Percentiles rank a stretch among this genome's conserved stretches.
phyloP scores from a whole-genome alignment of 2,888 invertebrate genomes.

The Griposia aprilina region DNA sequence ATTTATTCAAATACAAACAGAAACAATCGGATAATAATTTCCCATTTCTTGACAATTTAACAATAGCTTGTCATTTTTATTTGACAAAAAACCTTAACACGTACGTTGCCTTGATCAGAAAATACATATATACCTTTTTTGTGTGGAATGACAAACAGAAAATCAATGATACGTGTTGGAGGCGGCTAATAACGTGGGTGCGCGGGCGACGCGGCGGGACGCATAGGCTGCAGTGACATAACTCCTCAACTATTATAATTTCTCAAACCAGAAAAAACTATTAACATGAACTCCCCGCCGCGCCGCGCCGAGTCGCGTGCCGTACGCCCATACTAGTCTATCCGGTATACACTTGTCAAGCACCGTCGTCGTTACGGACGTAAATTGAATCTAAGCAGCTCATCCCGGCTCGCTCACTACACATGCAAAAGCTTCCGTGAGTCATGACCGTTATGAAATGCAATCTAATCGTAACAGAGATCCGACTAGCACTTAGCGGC shows the following conservation, averaged over 20 bases:
- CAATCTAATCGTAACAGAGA: constrained; percentile 74
- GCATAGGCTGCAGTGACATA: constrained; percentile 80
- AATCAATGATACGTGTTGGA: constrained; percentile 83
- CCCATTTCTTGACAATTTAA: constrained; percentile 60
- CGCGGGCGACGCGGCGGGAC: constrained; percentile 72
- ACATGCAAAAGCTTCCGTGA: constrained; percentile 82
- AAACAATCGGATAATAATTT: constrained; percentile 67
- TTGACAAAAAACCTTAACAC: constrained; percentile 65
- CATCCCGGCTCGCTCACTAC: constrained; percentile 69
- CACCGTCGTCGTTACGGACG: constrained; percentile 78
- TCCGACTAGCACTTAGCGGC: constrained; percentile 75
- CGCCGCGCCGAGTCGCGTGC: constrained; percentile 83
- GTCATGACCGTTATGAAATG: constrained; percentile 68
- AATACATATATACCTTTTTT: constrained; percentile 65
- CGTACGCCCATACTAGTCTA: constrained; percentile 77
- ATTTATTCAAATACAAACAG: constrained; percentile 51
- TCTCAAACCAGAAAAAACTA: constrained; percentile 84
- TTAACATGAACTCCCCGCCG: constrained; percentile 82
- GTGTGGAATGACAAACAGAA: constrained; percentile 86
- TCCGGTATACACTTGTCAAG: constrained; percentile 77
- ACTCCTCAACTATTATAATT: constrained; percentile 86
- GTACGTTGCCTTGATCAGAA: constrained; percentile 49
- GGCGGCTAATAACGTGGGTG: constrained; percentile 80
- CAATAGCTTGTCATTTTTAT: constrained; percentile 68
- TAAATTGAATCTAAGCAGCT: constrained; percentile 82